Conservation (phyloP, 2,888 invertebrate genomes). For the Bugulina stolonifera region DNA sequence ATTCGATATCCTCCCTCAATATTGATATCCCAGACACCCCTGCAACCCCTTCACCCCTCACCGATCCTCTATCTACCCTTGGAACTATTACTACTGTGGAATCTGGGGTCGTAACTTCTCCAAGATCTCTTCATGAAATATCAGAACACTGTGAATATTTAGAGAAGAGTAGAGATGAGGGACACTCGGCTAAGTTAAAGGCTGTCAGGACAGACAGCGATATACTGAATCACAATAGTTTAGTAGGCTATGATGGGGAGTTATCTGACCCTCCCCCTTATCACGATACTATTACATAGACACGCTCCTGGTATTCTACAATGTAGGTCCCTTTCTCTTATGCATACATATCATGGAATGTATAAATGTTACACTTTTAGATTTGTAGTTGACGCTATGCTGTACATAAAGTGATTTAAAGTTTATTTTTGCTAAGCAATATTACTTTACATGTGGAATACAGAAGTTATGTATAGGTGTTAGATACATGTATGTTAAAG, state of each 20-base stretch:
- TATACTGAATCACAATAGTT: constrained; percentile 11
- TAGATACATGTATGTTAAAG: no score
- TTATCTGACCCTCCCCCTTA: background rate
- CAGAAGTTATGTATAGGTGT: no score
- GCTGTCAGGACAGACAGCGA: background rate
- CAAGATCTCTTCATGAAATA: background rate
- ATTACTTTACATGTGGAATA: no score
- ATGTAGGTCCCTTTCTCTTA: no score
- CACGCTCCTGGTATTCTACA: background rate
- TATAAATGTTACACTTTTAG: no score
- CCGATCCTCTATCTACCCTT: background rate
- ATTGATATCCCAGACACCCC: constrained; percentile 18
- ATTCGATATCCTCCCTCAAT: background rate
- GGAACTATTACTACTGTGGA: constrained; percentile 6
- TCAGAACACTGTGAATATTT: background rate
- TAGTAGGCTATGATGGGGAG: background rate
- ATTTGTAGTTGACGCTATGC: no score
- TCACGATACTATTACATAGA: background rate
- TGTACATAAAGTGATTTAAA: no score
- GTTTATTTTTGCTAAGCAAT: no score
- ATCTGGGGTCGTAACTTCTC: constrained; percentile 6
- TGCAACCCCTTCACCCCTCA: constrained; percentile 4
- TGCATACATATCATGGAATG: no score
- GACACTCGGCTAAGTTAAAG: background rate
- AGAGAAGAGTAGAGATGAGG: background rate